Evolutionary conservation across 1,140 invertebrate species (phyloP).

Genomic region (Drosophila sucinea): DNA sequence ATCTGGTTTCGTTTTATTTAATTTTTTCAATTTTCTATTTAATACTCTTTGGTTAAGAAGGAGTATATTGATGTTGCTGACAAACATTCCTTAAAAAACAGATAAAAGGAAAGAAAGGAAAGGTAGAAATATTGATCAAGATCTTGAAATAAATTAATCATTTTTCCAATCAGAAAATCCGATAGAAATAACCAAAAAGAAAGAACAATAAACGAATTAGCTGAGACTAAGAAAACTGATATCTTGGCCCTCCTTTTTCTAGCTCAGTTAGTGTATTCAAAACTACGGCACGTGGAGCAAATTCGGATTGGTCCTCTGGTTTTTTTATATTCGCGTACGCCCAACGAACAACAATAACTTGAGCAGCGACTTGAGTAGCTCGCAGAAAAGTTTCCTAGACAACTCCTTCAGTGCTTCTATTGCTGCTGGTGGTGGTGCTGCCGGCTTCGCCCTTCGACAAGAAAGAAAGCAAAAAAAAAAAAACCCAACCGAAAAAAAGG

Average conservation of each 20-base stretch:
- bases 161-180: too few relatives aligned
- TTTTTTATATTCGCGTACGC: constrained; percentile 36
- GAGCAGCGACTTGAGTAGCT: constrained; percentile 76
- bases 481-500: constrained; percentile 19
- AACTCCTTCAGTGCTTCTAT: constrained; percentile 69
- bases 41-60: constrained; percentile 35
- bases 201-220: background rate
- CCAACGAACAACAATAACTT: constrained; percentile 63
- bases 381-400: constrained; percentile 80
- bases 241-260: too few relatives aligned
- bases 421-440: constrained; percentile 14
- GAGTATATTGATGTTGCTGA: background rate
- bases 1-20: constrained; percentile 66
- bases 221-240: background rate
- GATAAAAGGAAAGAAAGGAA: background rate
- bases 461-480: background rate
- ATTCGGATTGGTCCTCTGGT: constrained; percentile 24
- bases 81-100: background rate
- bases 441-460: constrained; percentile 5
- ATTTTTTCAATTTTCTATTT: constrained; percentile 57
- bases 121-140: too few relatives aligned
- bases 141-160: too few relatives aligned
- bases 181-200: too few relatives aligned
- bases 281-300: too few relatives aligned
- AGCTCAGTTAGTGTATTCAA: too few relatives aligned